A percentile compares a stretch with the other conserved stretches of the same genome.
Conservation (phyloP, 2,888 invertebrate species). For the Spodoptera picta region DNA sequence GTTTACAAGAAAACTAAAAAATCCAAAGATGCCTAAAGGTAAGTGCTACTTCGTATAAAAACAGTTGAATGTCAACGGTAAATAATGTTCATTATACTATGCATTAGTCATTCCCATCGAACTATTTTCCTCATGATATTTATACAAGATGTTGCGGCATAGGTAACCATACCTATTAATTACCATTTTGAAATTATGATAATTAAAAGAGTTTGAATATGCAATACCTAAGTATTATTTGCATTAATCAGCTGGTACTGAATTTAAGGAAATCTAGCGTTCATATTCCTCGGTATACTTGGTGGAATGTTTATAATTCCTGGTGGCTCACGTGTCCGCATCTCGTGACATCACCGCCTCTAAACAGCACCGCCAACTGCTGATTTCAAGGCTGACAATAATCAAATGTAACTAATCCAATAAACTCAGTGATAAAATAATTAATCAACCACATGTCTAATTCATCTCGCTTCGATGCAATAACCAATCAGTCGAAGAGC, state of each 20-base stretch:
- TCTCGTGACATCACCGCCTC: slow-evolving; percentile 65
- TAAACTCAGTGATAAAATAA: slow-evolving; percentile 55
- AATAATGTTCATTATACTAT: slow-evolving; percentile 10
- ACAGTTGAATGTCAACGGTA: slow-evolving; percentile 8
- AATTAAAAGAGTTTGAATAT: slow-evolving; percentile 13
- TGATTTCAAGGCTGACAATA: slow-evolving; percentile 64
- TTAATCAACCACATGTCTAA: slow-evolving; percentile 57
- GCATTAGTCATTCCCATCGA: slow-evolving; percentile 13
- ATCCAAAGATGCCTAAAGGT: slow-evolving; percentile 78
- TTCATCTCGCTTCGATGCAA: slow-evolving; percentile 29
- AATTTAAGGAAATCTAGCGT: slow-evolving; percentile 25
- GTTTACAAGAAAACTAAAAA: slow-evolving; percentile 63
- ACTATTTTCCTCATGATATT: slow-evolving; percentile 38
- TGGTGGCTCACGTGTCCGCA: slow-evolving; percentile 62
- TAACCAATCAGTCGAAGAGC: slow-evolving; percentile 30
- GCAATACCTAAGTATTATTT: slow-evolving; percentile 10
- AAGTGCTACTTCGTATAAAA: slow-evolving; percentile 58
- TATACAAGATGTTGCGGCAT: slow-evolving; percentile 15
- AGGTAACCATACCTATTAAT: slow-evolving; percentile 6
- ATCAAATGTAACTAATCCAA: slow-evolving; percentile 56
- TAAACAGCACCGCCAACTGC: slow-evolving; percentile 55
- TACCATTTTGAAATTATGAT: slow-evolving; percentile 25
- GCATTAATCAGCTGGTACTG: slow-evolving; percentile 12
- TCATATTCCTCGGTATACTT: slow-evolving; percentile 36
- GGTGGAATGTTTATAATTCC: slow-evolving; percentile 34